These are phyloP conservation scores for Vanessa cardui DNA, from an alignment of 2,888 invertebrate species.

Conservation along the genomic window DNA sequence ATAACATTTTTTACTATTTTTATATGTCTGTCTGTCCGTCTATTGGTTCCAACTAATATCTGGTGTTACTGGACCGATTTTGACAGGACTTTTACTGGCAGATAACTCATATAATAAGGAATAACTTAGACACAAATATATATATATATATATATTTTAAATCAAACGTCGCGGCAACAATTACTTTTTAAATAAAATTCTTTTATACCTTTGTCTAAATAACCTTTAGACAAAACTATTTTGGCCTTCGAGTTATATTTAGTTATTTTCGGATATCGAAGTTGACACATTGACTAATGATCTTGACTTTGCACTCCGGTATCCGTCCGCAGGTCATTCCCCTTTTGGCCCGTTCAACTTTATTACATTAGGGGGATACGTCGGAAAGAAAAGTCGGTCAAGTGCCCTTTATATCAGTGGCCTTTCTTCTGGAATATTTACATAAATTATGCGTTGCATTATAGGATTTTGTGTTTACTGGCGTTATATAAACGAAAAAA, in stretches of 20 bases:
- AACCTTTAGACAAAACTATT: neutral
- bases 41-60: too few species aligned
- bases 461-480: neutral
- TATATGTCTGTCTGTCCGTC: too few species aligned
- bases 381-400: conserved; percentile 4
- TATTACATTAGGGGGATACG: neutral
- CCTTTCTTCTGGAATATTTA: neutral
- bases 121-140: too few species aligned
- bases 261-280: neutral
- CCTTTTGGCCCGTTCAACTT: neutral
- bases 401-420: neutral
- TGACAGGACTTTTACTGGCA: too few species aligned
- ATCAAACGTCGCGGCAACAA: too few species aligned
- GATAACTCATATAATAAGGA: too few species aligned
- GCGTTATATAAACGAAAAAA: too few species aligned
- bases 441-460: neutral
- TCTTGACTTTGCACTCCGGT: conserved; percentile 4
- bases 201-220: too few species aligned
- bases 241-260: neutral
- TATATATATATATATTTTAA: too few species aligned
- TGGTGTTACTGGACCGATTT: too few species aligned
- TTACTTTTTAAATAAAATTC: neutral
- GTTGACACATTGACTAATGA: conserved; percentile 8
- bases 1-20: too few species aligned
- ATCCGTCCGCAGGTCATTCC: neutral